Base-by-base conservation (phyloP, 2,888 invertebrate genomes). In the Salticus scenicus region DNA sequence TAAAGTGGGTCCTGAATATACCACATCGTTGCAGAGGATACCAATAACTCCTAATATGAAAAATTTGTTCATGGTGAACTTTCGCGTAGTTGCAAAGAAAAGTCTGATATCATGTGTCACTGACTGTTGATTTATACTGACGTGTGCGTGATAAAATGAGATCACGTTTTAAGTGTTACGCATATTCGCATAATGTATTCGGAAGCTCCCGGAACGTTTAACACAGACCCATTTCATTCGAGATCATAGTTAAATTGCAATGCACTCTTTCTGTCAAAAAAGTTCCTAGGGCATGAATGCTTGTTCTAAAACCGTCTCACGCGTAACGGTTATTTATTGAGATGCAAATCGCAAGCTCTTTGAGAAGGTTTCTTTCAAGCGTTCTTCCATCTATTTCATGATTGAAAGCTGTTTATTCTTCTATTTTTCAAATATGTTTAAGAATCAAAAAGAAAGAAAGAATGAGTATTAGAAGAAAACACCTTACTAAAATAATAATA, bases 141-240 rank as follows among this genome's bases (percentile, higher is more conserved):
- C 42, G 8, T 8, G 20, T 63, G 81, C 81, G 81, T 81, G 81
- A 74, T 72, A 41, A 24, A 17, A n/a, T 30, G 10, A 27, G 47
- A 47, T 41, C 31, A 41, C 5, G 14, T 20, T 28, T n/a, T 10
- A 33, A n/a, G 7, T 57, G 28, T 37, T 57, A 47, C 69, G 30
- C 30, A 69, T 41, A 27, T 14, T 63, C n/a, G 17, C 63, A 66
- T 72, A 69, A 74, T 57, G 24, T 1, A 70, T 42, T 31, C n/a
- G 20, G 33, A 41, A 57, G 20, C 81, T 69, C 81, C 74, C 57
- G 74, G 74, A 74, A 74, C 37, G 24, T 12, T 27, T 63, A 28
- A 17, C n/a, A 42, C 28, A 51, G 71, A 78, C 70, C 70, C 41
- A 78, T 57, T 24, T 17, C 20, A 24, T 57, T 66, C 31, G 66